These are phyloP conservation scores for Limanda limanda DNA, from an alignment of 2,113 vertebrate species.

Conservation along the genomic window DNA sequence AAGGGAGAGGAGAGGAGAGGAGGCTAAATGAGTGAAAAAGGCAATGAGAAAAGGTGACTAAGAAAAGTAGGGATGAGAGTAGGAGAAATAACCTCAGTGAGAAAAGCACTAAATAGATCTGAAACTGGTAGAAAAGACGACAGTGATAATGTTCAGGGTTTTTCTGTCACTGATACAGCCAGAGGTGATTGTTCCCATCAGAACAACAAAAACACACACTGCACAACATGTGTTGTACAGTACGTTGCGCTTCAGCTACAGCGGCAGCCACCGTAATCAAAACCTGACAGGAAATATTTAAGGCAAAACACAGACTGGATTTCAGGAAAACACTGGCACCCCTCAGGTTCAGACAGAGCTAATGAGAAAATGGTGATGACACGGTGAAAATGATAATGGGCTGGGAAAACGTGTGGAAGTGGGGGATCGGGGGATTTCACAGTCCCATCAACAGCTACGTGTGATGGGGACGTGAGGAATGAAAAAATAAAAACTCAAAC, in stretches of 20 bases:
- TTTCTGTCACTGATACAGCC: constrained; percentile 1
- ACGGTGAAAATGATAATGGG: constrained; percentile 58
- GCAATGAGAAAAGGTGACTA: constrained; percentile 21
- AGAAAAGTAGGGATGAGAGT: constrained; percentile 37
- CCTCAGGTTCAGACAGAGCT: constrained; percentile 43
- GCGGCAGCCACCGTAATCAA: constrained; percentile 22
- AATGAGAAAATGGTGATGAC: constrained; percentile 66
- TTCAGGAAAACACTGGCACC: background rate
- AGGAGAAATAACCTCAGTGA: constrained; percentile 23
- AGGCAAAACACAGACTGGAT: background rate
- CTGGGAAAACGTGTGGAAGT: constrained; percentile 58
- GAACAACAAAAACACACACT: constrained; percentile 29
- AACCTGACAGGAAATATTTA: constrained; percentile 17
- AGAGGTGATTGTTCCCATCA: constrained; percentile 21
- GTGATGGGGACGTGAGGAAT: constrained; percentile 35
- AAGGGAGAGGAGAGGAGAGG: background rate
- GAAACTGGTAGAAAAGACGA: constrained; percentile 8
- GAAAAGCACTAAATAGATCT: constrained; percentile 8
- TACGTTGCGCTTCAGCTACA: constrained; percentile 9
- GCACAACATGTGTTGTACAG: constrained; percentile 15
- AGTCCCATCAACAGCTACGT: constrained; percentile 9
- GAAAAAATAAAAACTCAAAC: background rate
- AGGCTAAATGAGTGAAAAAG: constrained; percentile 35
- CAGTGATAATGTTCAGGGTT: constrained; percentile 21
- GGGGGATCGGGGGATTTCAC: constrained; percentile 9